phyloP scores from a whole-genome alignment of 1,140 invertebrate genomes.

The Psilanteris sp. region DNA sequence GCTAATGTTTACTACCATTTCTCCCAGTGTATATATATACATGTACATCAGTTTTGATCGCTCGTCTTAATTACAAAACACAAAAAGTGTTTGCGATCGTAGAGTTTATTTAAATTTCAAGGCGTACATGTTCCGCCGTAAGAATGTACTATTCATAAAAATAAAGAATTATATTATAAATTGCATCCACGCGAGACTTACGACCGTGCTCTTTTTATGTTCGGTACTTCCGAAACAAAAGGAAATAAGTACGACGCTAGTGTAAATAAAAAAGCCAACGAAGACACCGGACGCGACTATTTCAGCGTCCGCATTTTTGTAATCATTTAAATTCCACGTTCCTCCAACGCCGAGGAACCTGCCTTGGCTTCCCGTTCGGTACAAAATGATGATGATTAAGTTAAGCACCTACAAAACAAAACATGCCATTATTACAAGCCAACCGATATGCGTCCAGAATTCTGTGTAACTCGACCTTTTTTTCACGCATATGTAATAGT shows the following conservation, averaged over 20 bases:
- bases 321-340: slow-evolving; percentile 93
- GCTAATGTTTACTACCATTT: no score
- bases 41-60: no score
- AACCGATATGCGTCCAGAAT: neutral
- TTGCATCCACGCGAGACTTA: slow-evolving; percentile 68
- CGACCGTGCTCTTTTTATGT: slow-evolving; percentile 84
- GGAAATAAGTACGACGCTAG: slow-evolving; percentile 84
- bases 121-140: no score
- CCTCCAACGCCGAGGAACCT: slow-evolving; percentile 91
- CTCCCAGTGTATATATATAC: no score
- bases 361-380: slow-evolving; percentile 89
- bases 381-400: slow-evolving; percentile 88
- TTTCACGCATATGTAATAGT: neutral
- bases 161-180: slow-evolving; percentile 11
- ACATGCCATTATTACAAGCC: slow-evolving; percentile 5
- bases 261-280: slow-evolving; percentile 91
- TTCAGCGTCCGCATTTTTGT: slow-evolving; percentile 91
- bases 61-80: no score
- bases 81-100: no score
- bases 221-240: slow-evolving; percentile 87
- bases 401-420: slow-evolving; percentile 85
- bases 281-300: slow-evolving; percentile 91
- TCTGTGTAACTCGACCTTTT: slow-evolving; percentile 1
- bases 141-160: no score
- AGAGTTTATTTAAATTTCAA: no score